Evolutionary conservation across 1,140 invertebrate genomes (phyloP), one percentile per base, ranked within the genome.

Genomic region (Aphelenchoides besseyi): DNA sequence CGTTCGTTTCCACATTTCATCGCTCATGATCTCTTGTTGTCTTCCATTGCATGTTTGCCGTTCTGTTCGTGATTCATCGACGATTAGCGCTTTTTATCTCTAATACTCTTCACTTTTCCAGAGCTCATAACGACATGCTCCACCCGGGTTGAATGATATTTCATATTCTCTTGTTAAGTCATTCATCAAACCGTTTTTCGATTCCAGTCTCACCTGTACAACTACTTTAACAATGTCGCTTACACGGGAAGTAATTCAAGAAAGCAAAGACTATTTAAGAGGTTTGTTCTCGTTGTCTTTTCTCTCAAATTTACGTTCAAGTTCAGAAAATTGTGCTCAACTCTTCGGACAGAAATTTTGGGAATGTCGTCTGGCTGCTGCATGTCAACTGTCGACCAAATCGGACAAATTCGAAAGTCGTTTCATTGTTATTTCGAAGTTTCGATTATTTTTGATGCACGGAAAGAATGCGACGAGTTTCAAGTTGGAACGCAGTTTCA

Each of bases 261-360:
- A 82, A 59, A 70, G 80, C 36, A 79, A 78, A 54, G 71, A 73
- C 16, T 75, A 81, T 54, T 73, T 82, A 29, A 77, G 72, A 70
- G 71, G 80, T 82, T 28, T 52, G 78, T 67, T n/a, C 26, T 35
- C 3, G 29, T 69, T 59, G 35, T 75, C 23, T 32, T 33, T 37
- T 69, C 5, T n/a, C n/a, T 29, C 3, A 36, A 5, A 8, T 61
- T 26, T 36, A 23, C 18, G 12, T 1, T 36, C 57, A 35, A 12
- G 75, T 84, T 48, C 69, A 83, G 81, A 75, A 55, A 81, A 83
- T 52, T 72, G 75, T 9, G 64, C 74, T 32, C 52, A 62, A 32
- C 29, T 84, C 3, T 83, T 84, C 28, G 81, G 81, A 9, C 79
- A 82, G 61, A 83, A 83, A 52, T 83, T 82, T 64, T 83, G 75